Evolutionary conservation across 2,113 vertebrate species (phyloP).

Genomic region (Chrysemys picta): DNA sequence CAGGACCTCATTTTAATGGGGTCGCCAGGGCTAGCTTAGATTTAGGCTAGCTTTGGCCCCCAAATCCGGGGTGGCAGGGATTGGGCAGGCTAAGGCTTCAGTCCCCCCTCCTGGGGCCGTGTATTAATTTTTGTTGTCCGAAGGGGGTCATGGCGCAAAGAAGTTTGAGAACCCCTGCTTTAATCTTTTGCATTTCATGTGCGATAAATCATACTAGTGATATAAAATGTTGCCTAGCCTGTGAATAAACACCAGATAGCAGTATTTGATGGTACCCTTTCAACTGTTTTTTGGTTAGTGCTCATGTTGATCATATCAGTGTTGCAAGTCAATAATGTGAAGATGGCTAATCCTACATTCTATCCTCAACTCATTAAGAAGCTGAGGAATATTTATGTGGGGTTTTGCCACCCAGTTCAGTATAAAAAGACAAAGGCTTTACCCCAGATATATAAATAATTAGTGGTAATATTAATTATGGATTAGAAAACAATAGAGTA

Average conservation of each 20-base stretch:
- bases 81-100: no score
- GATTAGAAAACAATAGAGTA: background rate
- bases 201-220: background rate
- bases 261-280: background rate
- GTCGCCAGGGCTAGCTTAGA: no score
- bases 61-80: no score
- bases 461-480: background rate
- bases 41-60: no score
- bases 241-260: background rate
- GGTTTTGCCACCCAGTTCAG: background rate
- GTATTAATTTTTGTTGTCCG: no score
- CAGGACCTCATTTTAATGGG: no score
- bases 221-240: background rate
- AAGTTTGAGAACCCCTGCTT: background rate
- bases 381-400: background rate
- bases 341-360: background rate
- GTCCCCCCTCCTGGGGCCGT: no score
- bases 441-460: background rate
- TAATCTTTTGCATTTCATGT: background rate
- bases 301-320: background rate
- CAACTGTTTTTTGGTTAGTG: background rate
- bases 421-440: background rate
- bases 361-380: background rate
- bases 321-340: conserved; percentile 23
- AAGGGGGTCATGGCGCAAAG: no score